Percentiles rank a stretch among this genome's conserved stretches.
Conservation (phyloP, 2,113 vertebrate genomes). For the Psittacula cyanocephala region DNA sequence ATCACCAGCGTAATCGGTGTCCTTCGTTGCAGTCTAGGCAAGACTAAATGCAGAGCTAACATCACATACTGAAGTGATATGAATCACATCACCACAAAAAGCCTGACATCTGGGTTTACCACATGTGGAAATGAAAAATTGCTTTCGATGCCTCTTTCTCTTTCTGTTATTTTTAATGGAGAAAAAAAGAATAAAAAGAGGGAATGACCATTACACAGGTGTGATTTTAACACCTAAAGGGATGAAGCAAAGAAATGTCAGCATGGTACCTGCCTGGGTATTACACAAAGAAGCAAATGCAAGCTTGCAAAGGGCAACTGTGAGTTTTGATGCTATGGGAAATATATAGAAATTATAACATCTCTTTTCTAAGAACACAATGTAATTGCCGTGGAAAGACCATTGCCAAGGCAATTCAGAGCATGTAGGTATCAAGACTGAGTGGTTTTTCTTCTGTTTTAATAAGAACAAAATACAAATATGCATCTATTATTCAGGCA, state of each 20-base stretch:
- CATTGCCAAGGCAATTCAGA: not conserved
- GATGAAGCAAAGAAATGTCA: not conserved
- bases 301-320: not conserved
- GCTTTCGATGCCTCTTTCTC: conserved; percentile 25
- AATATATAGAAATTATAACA: not conserved
- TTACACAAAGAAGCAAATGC: not conserved
- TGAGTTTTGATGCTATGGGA: not conserved
- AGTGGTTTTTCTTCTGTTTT: not conserved
- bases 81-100: conserved; percentile 58
- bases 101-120: conserved; percentile 31
- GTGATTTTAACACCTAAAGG: not conserved
- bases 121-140: conserved; percentile 50
- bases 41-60: conserved; percentile 63
- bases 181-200: not conserved
- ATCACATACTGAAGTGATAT: not conserved
- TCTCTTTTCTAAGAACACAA: not conserved
- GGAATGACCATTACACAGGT: not conserved
- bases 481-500: not conserved
- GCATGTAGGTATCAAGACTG: rapidly evolving
- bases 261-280: not conserved
- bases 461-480: not conserved
- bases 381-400: not conserved
- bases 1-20: conserved; percentile 55
- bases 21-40: conserved; percentile 33
- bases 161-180: not conserved